Conservation (phyloP, 2,113 vertebrate species). For the Alligator mississippiensis region DNA sequence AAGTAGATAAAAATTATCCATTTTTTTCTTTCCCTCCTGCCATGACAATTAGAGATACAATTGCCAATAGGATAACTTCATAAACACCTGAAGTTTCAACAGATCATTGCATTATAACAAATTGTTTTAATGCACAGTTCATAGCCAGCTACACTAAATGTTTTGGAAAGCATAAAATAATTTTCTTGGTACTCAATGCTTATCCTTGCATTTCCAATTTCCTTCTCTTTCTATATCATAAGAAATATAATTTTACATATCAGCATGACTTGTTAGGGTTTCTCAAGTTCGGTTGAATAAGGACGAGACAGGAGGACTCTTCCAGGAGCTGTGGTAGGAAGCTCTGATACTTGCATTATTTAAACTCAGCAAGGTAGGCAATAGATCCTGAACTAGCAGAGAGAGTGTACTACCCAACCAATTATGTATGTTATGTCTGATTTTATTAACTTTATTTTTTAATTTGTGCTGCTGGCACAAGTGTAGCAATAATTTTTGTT, state of each 20-base stretch:
- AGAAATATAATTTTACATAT: not conserved
- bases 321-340: not conserved
- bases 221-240: not conserved
- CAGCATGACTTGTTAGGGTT: not conserved
- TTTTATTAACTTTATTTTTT: slow-evolving; percentile 8
- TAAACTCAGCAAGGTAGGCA: not conserved
- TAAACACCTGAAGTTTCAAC: not conserved
- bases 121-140: not conserved
- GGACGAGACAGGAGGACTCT: not conserved
- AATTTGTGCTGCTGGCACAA: not conserved
- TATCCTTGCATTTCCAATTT: not conserved
- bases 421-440: not conserved
- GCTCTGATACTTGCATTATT: not conserved
- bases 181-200: not conserved
- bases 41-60: not conserved
- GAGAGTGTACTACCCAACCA: not conserved
- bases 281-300: not conserved
- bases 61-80: not conserved
- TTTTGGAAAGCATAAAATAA: not conserved
- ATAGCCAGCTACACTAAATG: not conserved
- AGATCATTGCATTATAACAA: slow-evolving; percentile 6
- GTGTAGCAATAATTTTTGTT: not conserved
- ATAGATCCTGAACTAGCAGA: slow-evolving; percentile 8
- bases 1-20: not conserved
- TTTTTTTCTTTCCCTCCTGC: not conserved